A percentile compares a stretch with the other conserved stretches of the same genome.
phyloP scores from a whole-genome alignment of 2,113 vertebrate genomes.

The Hyla sarda region DNA sequence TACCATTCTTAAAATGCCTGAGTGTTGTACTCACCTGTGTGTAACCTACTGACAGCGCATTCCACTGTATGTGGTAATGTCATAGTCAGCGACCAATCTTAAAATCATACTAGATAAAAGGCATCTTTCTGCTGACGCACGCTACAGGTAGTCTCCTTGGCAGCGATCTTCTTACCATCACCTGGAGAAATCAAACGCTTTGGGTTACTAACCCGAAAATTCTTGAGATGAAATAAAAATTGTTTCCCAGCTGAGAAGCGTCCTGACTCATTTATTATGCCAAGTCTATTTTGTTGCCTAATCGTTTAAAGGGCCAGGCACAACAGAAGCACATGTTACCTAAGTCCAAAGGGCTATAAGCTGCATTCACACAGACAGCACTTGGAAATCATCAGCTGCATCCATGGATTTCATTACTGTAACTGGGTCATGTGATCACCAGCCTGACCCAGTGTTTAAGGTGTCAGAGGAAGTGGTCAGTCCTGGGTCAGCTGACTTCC shows the following conservation, averaged over 20 bases:
- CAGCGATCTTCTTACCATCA: background rate
- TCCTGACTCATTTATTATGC: background rate
- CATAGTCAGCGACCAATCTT: background rate
- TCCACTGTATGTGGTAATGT: constrained; percentile 6
- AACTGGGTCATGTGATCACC: too few species aligned
- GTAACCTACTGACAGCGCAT: constrained; percentile 6
- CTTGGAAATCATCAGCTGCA: too few species aligned
- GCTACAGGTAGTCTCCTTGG: background rate
- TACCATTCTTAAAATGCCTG: background rate
- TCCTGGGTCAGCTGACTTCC: too few species aligned
- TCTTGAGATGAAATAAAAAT: background rate
- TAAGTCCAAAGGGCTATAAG: too few species aligned
- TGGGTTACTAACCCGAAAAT: background rate
- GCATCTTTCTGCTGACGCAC: background rate
- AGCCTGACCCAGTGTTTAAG: too few species aligned
- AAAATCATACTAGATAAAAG: background rate
- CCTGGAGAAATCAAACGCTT: background rate
- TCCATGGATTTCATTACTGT: too few species aligned
- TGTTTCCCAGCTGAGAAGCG: background rate
- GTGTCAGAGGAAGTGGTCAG: too few species aligned
- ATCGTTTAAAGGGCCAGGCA: background rate
- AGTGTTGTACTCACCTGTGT: background rate
- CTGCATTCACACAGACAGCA: too few species aligned
- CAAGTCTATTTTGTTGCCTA: background rate
- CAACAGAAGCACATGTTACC: background rate